Evolutionary conservation across 2,113 vertebrate species (phyloP).

Genomic region (Lonchura striata): DNA sequence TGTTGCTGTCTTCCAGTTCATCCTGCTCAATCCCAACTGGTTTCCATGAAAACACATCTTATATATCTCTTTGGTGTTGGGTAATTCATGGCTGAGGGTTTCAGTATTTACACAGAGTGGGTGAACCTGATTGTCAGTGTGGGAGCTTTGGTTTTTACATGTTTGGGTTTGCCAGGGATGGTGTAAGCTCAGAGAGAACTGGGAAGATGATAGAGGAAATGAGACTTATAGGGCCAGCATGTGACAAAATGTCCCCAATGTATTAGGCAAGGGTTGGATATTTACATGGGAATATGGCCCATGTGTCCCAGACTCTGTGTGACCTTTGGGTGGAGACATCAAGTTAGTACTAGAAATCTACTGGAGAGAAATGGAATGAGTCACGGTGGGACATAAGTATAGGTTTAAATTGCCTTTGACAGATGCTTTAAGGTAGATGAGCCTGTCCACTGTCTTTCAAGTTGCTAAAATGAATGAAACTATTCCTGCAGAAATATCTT

Average conservation of each 20-base stretch:
- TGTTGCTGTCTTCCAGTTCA: neutral
- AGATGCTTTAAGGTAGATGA: neutral
- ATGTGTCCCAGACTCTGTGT: neutral
- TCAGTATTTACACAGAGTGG: neutral
- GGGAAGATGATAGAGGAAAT: neutral
- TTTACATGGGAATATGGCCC: neutral
- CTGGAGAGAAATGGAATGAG: neutral
- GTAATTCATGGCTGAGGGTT: neutral
- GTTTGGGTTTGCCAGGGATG: neutral
- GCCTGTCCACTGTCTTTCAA: neutral
- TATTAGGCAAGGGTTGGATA: neutral
- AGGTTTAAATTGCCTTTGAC: neutral
- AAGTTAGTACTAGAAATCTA: neutral
- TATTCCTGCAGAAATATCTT: neutral
- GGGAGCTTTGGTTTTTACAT: neutral
- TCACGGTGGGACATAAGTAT: neutral
- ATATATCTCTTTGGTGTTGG: neutral
- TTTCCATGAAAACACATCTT: neutral
- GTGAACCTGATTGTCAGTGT: neutral
- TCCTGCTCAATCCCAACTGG: neutral
- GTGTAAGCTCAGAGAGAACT: neutral
- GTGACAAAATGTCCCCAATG: neutral
- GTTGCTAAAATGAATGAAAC: neutral
- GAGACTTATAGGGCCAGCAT: neutral
- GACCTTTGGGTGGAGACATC: neutral